Percentiles rank a stretch among this genome's conserved stretches.
Conservation (phyloP, 2,797 vertebrate species). For the Sarcophilus harrisii region DNA sequence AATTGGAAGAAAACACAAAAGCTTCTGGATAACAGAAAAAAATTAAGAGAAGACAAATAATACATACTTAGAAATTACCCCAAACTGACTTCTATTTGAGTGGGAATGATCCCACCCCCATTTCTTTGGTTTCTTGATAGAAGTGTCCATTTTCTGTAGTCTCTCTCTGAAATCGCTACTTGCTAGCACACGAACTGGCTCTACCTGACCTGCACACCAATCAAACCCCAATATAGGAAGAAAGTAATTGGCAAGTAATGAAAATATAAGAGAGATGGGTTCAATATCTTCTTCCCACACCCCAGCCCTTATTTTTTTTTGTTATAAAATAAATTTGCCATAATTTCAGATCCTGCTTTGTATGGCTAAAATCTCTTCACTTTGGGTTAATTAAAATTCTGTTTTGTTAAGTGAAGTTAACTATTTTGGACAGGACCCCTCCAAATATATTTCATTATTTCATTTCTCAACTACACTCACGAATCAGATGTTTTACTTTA, state of each 20-base stretch:
- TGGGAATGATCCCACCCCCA: neutral
- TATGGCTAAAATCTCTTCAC: neutral
- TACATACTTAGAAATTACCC: neutral
- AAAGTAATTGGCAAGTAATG: neutral
- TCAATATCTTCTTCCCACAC: accelerated
- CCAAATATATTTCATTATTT: neutral
- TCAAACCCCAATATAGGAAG: neutral
- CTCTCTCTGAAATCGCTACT: neutral
- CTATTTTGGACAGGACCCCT: neutral
- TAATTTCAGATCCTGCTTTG: neutral
- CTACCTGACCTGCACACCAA: neutral
- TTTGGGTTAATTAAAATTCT: neutral
- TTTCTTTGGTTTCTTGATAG: slow-evolving; percentile 16
- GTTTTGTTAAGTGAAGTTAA: neutral
- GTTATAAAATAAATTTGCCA: neutral
- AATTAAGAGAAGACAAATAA: slow-evolving; percentile 1
- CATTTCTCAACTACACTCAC: neutral
- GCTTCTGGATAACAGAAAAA: neutral
- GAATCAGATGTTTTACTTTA: neutral
- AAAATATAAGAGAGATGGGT: neutral
- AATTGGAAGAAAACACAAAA: neutral
- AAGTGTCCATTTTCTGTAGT: neutral
- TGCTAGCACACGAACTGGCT: neutral
- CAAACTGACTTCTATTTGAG: slow-evolving; percentile 19
- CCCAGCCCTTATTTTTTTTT: neutral